These are phyloP conservation scores for Nomada hirtipes DNA, from an alignment of 2,888 invertebrate genomes.

Conservation along the genomic window DNA sequence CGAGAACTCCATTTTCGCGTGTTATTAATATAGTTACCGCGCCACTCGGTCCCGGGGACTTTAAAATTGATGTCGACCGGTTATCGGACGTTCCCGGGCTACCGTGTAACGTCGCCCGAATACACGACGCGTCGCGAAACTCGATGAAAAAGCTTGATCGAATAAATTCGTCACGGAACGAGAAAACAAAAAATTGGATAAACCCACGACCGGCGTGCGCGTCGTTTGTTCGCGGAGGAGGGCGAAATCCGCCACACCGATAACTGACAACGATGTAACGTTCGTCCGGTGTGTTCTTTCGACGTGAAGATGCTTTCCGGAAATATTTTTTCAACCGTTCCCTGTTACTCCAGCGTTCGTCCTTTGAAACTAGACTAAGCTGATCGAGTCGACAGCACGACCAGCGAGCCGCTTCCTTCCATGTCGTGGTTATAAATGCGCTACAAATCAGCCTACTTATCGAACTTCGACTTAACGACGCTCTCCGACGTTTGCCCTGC, in stretches of 20 bases:
- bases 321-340: neutral
- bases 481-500: conserved; percentile 11
- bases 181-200: neutral
- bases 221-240: conserved; percentile 14
- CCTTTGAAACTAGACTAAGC: neutral
- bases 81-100: conserved; percentile 7
- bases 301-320: neutral
- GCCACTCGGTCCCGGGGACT: neutral
- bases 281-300: conserved; percentile 9
- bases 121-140: conserved; percentile 1
- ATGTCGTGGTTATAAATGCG: conserved; percentile 8
- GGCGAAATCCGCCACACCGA: neutral
- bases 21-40: conserved; percentile 33
- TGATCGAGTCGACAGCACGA: conserved; percentile 5
- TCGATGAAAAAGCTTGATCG: conserved; percentile 14
- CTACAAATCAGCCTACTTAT: neutral
- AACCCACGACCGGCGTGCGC: neutral
- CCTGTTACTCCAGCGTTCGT: too few species aligned
- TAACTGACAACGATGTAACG: neutral
- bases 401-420: neutral
- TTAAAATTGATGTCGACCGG: conserved; percentile 2
- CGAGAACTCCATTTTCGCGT: conserved; percentile 26
- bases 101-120: neutral
- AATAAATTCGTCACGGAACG: conserved; percentile 5
- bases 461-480: conserved; percentile 13